Evolutionary conservation across 2,888 invertebrate species (phyloP).

Genomic region (Digitonthophagus gazella): DNA sequence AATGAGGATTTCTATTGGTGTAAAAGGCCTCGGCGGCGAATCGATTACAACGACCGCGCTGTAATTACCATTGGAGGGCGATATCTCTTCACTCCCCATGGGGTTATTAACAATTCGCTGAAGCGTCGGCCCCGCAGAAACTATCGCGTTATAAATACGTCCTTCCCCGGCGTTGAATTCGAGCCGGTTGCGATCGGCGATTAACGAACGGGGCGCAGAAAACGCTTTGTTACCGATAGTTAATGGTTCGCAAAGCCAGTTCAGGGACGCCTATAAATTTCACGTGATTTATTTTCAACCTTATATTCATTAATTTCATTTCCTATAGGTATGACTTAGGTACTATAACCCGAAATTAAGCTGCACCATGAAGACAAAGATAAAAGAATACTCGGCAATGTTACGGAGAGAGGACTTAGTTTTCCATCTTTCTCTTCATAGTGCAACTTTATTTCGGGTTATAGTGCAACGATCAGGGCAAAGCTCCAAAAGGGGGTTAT

Average conservation of each 20-base stretch:
- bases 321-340: no score
- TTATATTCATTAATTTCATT: not conserved
- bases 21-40: not conserved
- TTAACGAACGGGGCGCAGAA: not conserved
- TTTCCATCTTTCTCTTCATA: no score
- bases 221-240: not conserved
- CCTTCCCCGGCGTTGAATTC: not conserved
- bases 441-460: no score
- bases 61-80: not conserved
- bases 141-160: not conserved
- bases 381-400: no score
- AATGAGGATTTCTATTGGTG: not conserved
- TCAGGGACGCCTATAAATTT: not conserved
- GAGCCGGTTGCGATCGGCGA: not conserved
- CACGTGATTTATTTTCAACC: not conserved
- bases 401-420: no score
- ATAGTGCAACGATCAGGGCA: no score
- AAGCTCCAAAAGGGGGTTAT: no score
- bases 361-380: no score
- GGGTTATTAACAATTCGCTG: not conserved
- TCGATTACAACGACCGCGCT: not conserved
- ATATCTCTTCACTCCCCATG: not conserved
- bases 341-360: no score
- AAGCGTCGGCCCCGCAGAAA: not conserved
- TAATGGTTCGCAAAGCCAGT: not conserved